A percentile compares a stretch with the other conserved stretches of the same genome.
Evolutionary conservation across 2,797 vertebrate species (phyloP).

Genomic region (Eospalax fontanierii): DNA sequence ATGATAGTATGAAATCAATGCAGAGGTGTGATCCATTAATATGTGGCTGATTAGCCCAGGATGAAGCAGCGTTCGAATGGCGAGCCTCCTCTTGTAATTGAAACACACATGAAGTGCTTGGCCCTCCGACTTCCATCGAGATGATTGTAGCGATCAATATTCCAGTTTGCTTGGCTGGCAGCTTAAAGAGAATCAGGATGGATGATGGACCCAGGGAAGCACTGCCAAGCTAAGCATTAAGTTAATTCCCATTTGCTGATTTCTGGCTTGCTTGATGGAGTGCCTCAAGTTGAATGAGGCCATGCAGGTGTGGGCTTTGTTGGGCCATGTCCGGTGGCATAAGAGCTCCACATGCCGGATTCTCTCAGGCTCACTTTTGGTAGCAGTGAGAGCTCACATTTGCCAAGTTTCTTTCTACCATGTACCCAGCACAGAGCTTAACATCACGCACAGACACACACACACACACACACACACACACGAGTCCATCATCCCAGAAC

Average conservation of each 20-base stretch:
- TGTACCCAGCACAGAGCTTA: neutral
- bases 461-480: too few species aligned
- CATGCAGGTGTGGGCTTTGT: neutral
- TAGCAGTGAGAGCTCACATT: neutral
- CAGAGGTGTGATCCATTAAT: conserved; percentile 58
- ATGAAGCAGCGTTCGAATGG: neutral
- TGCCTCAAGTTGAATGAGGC: neutral
- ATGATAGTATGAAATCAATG: neutral
- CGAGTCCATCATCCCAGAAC: neutral
- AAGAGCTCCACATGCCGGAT: neutral
- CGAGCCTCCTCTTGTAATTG: conserved; percentile 7
- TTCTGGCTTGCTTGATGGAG: conserved; percentile 15
- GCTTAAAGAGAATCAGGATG: conserved; percentile 55
- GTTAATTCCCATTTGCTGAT: conserved; percentile 29
- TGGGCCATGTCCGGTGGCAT: neutral
- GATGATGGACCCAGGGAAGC: conserved; percentile 15
- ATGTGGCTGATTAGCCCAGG: conserved; percentile 57
- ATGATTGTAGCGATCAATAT: conserved; percentile 44
- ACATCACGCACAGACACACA: neutral
- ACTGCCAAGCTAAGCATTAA: conserved; percentile 59
- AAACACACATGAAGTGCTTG: conserved; percentile 26
- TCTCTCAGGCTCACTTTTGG: neutral
- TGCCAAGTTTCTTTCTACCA: neutral
- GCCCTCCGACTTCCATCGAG: conserved; percentile 30
- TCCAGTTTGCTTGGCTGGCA: conserved; percentile 68